Evolutionary conservation across 2,797 vertebrate genomes (phyloP), one percentile per base, ranked within the genome.

Genomic region (Molossus alvarezi): DNA sequence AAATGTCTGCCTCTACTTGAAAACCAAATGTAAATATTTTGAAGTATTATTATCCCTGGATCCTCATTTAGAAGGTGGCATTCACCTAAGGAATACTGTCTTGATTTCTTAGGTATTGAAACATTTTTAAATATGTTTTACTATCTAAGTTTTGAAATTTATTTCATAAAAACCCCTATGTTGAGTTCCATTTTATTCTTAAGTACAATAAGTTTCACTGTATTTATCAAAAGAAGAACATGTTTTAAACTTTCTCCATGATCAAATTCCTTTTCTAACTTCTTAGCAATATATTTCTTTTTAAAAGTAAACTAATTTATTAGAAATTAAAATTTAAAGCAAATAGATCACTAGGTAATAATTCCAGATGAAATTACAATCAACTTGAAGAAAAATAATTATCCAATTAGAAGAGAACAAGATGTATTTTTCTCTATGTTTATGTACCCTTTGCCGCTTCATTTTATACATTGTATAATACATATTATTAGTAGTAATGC

Each of bases 391-490:
- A 94, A 95, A 95, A 94, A 72, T 85, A 87, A 87, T 53, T 75
- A 88, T 80, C 77, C 55, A 90, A 58, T 73, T 82, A 95, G 92
- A 92, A 25, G 17, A 60, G 21, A 94, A 94, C 51, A 92, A 95
- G 45, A 88, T 91, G 65, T 81, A 69, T 84, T 93, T 95, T 96
- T 88, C 55, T 96, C 57, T 96, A 55, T 93, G 86, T 97, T 97
- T 96, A 27, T 72, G 51, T 91, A 79, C 87, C 69, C 23, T 90
- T 91, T 83, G 17, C 55, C 90, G 93, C 48, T 77, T 88, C 69
- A 94, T 80, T 95, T 77, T 92, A 64, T 94, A 88, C 60, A 95
- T 20, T 97, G 83, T 97, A 96, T 95, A 94, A 81, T 95, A 95
- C 67, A 93, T 91, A 64, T 90, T 84, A 71, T 53, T 71, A 79